Evolutionary conservation across 1,140 invertebrate species (phyloP).

Genomic region (Hestina assimilis): DNA sequence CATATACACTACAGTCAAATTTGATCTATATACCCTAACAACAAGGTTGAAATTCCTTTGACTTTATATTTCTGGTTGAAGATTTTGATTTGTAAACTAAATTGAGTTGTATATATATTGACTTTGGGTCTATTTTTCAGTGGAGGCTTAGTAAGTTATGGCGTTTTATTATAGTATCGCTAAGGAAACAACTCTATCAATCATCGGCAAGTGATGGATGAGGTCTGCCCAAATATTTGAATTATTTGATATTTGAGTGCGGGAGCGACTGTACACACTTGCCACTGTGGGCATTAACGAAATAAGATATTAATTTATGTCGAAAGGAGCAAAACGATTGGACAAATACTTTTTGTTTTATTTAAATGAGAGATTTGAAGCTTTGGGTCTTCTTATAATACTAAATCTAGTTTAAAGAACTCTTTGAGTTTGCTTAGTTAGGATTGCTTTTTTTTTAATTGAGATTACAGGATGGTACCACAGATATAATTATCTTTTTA

Average conservation of each 20-base stretch:
- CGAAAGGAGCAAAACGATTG: slow-evolving; percentile 1
- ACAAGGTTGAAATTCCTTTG: slow-evolving; percentile 4
- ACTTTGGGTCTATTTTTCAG: slow-evolving; percentile 8
- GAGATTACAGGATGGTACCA: too few species aligned
- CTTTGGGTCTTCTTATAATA: too few species aligned
- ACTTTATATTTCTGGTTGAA: neutral
- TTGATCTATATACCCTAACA: slow-evolving; percentile 13
- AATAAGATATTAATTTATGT: slow-evolving; percentile 38
- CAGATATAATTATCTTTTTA: too few species aligned
- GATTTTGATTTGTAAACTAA: neutral
- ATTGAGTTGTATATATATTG: neutral
- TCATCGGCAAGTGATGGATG: slow-evolving; percentile 74
- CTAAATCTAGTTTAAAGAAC: too few species aligned
- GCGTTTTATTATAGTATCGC: slow-evolving; percentile 7
- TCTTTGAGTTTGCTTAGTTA: too few species aligned
- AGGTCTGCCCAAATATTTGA: slow-evolving; percentile 71
- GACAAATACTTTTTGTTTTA: too few species aligned
- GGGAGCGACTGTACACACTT: slow-evolving; percentile 51
- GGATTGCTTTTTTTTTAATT: too few species aligned
- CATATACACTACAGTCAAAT: slow-evolving; percentile 17
- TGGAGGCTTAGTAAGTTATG: neutral
- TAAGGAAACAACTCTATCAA: slow-evolving; percentile 59
- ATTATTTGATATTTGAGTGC: slow-evolving; percentile 68
- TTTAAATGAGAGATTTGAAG: too few species aligned
- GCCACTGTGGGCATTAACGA: slow-evolving; percentile 46